Evolutionary conservation across 2,888 invertebrate species (phyloP).

Genomic region (Myathropa florea): DNA sequence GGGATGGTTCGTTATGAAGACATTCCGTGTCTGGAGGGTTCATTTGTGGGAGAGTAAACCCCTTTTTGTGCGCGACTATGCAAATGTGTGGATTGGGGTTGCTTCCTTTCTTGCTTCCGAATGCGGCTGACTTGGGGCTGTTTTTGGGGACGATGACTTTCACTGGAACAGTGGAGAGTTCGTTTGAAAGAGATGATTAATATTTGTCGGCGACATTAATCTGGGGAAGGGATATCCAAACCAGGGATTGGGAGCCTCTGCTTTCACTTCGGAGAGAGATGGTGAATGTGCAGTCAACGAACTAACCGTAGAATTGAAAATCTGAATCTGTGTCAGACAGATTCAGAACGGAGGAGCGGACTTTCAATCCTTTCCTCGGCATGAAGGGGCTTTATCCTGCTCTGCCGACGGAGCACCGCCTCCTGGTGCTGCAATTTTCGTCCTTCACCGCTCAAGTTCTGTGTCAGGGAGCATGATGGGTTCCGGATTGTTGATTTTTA

Average conservation of each 20-base stretch:
- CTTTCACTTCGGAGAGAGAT: not conserved
- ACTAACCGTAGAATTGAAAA: not conserved
- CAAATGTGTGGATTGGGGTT: not conserved
- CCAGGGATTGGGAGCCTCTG: not conserved
- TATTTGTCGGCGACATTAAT: not conserved
- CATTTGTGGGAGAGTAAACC: not conserved
- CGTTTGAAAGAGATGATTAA: not conserved
- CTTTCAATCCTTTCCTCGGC: not conserved
- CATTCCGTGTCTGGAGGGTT: not conserved
- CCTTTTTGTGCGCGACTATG: not conserved
- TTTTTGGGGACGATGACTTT: not conserved
- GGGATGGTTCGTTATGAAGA: not conserved
- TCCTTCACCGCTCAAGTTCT: no score
- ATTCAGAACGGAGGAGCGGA: not conserved
- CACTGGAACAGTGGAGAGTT: not conserved
- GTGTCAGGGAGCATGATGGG: no score
- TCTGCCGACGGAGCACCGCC: no score
- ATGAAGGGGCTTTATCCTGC: no score
- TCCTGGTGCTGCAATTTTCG: no score
- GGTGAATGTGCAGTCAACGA: not conserved
- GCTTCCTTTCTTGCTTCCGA: not conserved
- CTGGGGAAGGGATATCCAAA: not conserved
- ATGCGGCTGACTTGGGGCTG: not conserved
- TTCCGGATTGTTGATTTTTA: no score
- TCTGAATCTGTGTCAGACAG: not conserved